These are phyloP conservation scores for Cantharis flavilabris DNA, from an alignment of 2,888 invertebrate species.

Conservation along the genomic window DNA sequence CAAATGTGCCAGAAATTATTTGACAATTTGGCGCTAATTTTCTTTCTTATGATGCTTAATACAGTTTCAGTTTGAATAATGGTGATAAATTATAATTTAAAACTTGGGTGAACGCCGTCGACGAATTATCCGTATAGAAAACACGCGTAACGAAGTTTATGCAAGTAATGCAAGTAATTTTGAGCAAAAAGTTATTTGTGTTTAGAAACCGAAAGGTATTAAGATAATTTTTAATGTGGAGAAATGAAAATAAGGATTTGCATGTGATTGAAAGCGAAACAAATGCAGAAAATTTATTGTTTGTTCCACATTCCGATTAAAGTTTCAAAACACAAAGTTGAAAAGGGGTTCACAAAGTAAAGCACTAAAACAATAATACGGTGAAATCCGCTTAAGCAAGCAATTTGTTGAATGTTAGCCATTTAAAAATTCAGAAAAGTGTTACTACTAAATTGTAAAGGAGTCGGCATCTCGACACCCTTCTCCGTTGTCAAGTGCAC, in stretches of 20 bases:
- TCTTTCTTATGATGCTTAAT: neutral
- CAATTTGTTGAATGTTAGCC: slow-evolving; percentile 18
- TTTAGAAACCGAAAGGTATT: neutral
- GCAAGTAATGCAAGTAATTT: neutral
- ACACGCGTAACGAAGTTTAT: neutral
- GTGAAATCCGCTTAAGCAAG: slow-evolving; percentile 11
- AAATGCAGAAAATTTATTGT: neutral
- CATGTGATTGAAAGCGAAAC: neutral
- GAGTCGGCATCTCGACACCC: slow-evolving; percentile 24
- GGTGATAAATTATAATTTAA: slow-evolving; percentile 4
- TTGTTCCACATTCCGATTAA: slow-evolving; percentile 1
- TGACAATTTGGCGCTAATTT: slow-evolving; percentile 16
- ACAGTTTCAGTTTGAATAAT: neutral
- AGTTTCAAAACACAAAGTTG: slow-evolving; percentile 2
- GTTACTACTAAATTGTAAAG: slow-evolving; percentile 26
- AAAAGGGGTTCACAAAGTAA: slow-evolving; percentile 4
- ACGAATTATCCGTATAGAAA: neutral
- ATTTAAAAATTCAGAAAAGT: slow-evolving; percentile 22
- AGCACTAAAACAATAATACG: slow-evolving; percentile 6
- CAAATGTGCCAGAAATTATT: slow-evolving; percentile 23
- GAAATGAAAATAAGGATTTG: neutral
- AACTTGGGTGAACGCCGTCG: neutral
- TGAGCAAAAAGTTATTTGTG: neutral
- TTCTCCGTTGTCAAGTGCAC: slow-evolving; percentile 35
- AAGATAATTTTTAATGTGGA: neutral